A percentile compares a stretch with the other conserved stretches of the same genome.
Evolutionary conservation across 1,140 invertebrate species (phyloP).

Genomic region (Bombus breviceps): DNA sequence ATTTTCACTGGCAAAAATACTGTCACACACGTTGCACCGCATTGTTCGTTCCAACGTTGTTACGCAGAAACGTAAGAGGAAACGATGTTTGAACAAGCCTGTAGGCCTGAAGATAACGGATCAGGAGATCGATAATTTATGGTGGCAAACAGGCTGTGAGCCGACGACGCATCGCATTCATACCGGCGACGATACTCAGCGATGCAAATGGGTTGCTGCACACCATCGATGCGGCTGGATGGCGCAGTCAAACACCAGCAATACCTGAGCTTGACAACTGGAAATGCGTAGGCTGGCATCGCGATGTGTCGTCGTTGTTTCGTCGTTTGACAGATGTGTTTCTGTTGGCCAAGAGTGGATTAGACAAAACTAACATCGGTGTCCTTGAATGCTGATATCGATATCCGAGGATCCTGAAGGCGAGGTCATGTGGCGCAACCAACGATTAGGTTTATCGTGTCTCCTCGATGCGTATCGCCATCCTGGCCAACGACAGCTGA

Average conservation of each 20-base stretch:
- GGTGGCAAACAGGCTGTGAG: slow-evolving; percentile 29
- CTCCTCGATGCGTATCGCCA: neutral
- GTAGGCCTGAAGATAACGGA: slow-evolving; percentile 52
- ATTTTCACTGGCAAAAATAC: too few relatives aligned
- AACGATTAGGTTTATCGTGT: neutral
- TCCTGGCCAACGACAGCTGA: too few relatives aligned
- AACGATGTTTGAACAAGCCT: neutral
- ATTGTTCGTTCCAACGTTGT: too few relatives aligned
- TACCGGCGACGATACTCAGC: slow-evolving; percentile 37
- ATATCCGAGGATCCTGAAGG: neutral
- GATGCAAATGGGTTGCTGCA: slow-evolving; percentile 59
- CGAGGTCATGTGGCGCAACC: neutral
- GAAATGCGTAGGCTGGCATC: slow-evolving; percentile 34
- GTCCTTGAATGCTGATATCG: neutral
- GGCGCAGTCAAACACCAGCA: slow-evolving; percentile 38
- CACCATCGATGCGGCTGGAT: slow-evolving; percentile 32
- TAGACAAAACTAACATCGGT: slow-evolving; percentile 8
- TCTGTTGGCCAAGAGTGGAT: neutral
- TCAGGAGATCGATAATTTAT: slow-evolving; percentile 55
- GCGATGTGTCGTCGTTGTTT: slow-evolving; percentile 27
- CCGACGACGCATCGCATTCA: slow-evolving; percentile 59
- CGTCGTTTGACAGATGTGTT: slow-evolving; percentile 12
- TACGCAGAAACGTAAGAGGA: too few relatives aligned
- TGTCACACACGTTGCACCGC: too few relatives aligned
- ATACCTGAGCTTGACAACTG: slow-evolving; percentile 49